Evolutionary conservation across 1,140 invertebrate species (phyloP), one percentile per base, ranked within the genome.

Genomic region (Nasonia giraulti): DNA sequence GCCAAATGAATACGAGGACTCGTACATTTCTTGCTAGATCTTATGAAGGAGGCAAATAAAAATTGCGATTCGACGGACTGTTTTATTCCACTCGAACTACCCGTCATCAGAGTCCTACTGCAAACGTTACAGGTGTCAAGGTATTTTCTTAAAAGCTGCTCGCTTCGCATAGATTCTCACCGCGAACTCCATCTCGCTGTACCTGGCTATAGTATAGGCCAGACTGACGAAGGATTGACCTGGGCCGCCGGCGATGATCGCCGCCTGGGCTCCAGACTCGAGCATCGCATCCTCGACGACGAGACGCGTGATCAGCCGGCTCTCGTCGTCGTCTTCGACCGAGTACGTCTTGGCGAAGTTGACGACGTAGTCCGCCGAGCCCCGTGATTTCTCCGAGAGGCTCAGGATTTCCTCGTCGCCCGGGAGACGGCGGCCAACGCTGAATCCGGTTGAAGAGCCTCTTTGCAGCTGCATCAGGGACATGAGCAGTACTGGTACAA

Each of bases 151-250:
- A 40, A 84, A 84, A 27, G 66, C 17, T 7, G 66, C 27, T 4
- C 17, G 33, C 40, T 74, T 79, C 5, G 76, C 76, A 6, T 84
- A 84, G 0, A 84, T 62, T 7, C 14, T 73, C 11, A 84, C 31
- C 8, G 2, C 20, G 7, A 55, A 84, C 8, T 62, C 47, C 75
- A 84, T 79, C 0, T 73, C 17, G 11, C 37, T 33, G 12, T 79
- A 62, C 23, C 76, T 75, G 0, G 68, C 68, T 17, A 79, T 31
- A 1, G 68, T 27, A 23, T 73, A 84, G 31, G 27, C n/a, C 1
- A 84, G 12, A 31, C 76, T 84, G 10, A 84, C 76, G 17, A 68
- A 84, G 8, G 82, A 71, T 11, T 79, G 76, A 12, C 62, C 82
- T 4, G 76, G 82, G 0, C 82, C 82, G 0, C 82, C 82, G 6